Conservation (phyloP, 2,797 vertebrate genomes). For the Pygocentrus nattereri region DNA sequence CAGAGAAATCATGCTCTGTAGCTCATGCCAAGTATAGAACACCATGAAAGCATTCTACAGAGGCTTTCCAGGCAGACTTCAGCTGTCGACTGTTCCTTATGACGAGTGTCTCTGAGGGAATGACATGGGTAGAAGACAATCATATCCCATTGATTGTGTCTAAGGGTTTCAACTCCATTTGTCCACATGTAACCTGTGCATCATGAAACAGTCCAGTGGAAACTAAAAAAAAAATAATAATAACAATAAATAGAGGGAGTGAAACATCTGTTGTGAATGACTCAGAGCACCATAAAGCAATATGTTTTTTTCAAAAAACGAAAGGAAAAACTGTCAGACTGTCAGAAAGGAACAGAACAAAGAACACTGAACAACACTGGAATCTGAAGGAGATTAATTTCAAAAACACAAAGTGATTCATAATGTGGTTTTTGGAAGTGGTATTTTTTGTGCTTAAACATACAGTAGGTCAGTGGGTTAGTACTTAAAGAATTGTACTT, state of each 20-base stretch:
- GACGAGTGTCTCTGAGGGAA: constrained; percentile 67
- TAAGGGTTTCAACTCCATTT: constrained; percentile 47
- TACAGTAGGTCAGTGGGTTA: constrained; percentile 54
- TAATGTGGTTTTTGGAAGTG: constrained; percentile 49
- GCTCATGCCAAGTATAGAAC: constrained; percentile 19
- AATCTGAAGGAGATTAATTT: constrained; percentile 36
- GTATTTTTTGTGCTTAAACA: constrained; percentile 61
- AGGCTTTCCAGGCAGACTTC: constrained; percentile 41
- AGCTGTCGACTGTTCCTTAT: constrained; percentile 60
- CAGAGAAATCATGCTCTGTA: not conserved
- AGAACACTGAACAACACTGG: constrained; percentile 6
- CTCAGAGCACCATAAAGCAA: constrained; percentile 56
- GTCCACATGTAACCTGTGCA: constrained; percentile 21
- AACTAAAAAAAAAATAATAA: not conserved
- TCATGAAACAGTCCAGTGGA: constrained; percentile 27
- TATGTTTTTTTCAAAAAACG: constrained; percentile 53
- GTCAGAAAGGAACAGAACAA: not conserved
- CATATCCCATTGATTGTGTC: constrained; percentile 37
- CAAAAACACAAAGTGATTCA: constrained; percentile 29
- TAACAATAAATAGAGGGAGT: constrained; percentile 11
- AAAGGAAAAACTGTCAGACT: too few relatives aligned
- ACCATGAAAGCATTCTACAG: constrained; percentile 25
- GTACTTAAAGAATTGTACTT: constrained; percentile 44
- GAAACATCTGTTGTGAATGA: constrained; percentile 5
- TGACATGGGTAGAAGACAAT: constrained; percentile 50